phyloP scores from a whole-genome alignment of 2,888 invertebrate genomes.

The Amphiduros pacificus region DNA sequence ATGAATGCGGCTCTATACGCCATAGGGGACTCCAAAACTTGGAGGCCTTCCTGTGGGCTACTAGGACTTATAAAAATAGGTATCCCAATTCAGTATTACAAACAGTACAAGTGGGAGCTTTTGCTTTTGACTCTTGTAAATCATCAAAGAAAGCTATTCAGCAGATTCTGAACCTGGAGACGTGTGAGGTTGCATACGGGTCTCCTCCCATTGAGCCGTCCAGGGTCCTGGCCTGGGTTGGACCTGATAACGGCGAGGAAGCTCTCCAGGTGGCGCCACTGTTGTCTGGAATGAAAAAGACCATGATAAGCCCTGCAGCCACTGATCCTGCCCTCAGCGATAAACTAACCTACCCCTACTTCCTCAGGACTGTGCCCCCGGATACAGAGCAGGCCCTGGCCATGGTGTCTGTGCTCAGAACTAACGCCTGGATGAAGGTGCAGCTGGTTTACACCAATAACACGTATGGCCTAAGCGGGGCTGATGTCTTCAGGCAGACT shows the following conservation, averaged over 20 bases:
- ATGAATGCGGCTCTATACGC: slow-evolving; percentile 37
- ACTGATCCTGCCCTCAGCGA: slow-evolving; percentile 36
- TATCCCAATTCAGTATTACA: slow-evolving; percentile 1
- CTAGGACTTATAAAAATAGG: slow-evolving; percentile 32
- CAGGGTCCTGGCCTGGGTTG: slow-evolving; percentile 44
- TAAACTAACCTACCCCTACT: slow-evolving; percentile 35
- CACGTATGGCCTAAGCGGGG: slow-evolving; percentile 36
- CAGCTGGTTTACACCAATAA: slow-evolving; percentile 50
- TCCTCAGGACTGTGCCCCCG: slow-evolving; percentile 46
- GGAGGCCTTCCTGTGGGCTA: slow-evolving; percentile 59
- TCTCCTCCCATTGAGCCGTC: slow-evolving; percentile 35
- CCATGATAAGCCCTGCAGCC: slow-evolving; percentile 58
- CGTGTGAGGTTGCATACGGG: slow-evolving; percentile 36
- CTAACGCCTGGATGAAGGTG: slow-evolving; percentile 57
- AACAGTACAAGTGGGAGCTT: slow-evolving; percentile 36
- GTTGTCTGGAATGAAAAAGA: slow-evolving; percentile 63
- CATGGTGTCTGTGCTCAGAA: slow-evolving; percentile 49
- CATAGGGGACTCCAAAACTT: slow-evolving; percentile 47
- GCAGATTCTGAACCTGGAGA: slow-evolving; percentile 43
- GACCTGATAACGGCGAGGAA: slow-evolving; percentile 40
- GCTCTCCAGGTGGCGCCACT: slow-evolving; percentile 54
- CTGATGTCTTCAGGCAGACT: slow-evolving; percentile 32
- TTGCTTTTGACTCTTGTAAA: slow-evolving; percentile 48
- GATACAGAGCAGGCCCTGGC: slow-evolving; percentile 39
- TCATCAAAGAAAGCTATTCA: slow-evolving; percentile 35